Base-by-base conservation (phyloP, 2,797 vertebrate genomes). In the Sebastes trivittatus region DNA sequence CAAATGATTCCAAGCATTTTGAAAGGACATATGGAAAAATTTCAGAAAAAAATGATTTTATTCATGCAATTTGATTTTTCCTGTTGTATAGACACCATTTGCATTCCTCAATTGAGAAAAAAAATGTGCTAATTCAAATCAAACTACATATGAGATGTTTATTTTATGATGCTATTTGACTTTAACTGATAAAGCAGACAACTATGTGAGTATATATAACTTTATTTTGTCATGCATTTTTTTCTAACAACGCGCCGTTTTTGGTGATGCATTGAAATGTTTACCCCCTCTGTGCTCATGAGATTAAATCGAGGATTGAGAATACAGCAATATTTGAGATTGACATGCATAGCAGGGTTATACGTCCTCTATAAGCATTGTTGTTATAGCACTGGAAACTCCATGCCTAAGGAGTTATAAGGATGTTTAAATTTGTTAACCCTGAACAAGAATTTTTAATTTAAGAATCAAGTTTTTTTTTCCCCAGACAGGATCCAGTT, bases 21-120 rank as follows among this genome's bases (percentile, higher is more conserved):
- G 1, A 81, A 83, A 56, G 6, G 18, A 13, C 32, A 23, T 23
- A 23, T 23, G 23, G 23, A 23, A 23, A 23, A 23, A 23, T 23
- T 23, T 23, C 23, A 23, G 23, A 64, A 16, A 66, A 42, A 66
- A 34, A 7, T 56, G 20, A 55, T 69, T 80, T 75, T 68, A 58
- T 74, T 75, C 10, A 27, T 54, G 2, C 9, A 32, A 7, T 49
- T 59, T 5, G 14, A 75, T 42, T 75, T 78, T 67, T 78, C 13
- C 29, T 69, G 11, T 29, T 72, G 30, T 82, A 32, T 49, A 56
- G 54, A 87, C 10, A 23, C 5, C 6, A 54, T 86, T 81, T 81
- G 68, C 90, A 91, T 92, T 92, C 89, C 82, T 78, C 27, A 36
- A 3, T 36, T 72, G 7, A 80, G 64, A 59, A 81, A 79, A 81